A percentile compares a stretch with the other conserved stretches of the same genome.
These are phyloP conservation scores for Fregetta grallaria DNA, from an alignment of 2,113 vertebrate genomes.

Conservation along the genomic window DNA sequence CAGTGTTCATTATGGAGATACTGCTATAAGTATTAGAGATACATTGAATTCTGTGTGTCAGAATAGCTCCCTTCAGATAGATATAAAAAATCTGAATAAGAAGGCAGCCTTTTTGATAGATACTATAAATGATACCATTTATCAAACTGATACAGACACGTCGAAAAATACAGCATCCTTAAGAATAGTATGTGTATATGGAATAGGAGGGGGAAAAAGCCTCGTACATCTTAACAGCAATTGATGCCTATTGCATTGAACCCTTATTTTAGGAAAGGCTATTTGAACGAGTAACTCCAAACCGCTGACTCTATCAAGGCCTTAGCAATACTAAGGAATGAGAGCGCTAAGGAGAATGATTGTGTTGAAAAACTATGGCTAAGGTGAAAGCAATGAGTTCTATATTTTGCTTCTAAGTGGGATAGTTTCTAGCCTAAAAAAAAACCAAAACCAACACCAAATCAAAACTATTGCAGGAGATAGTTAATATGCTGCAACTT, in stretches of 20 bases:
- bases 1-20: not conserved
- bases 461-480: not conserved
- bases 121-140: not conserved
- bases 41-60: not conserved
- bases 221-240: not conserved
- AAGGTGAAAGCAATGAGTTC: not conserved
- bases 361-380: not conserved
- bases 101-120: not conserved
- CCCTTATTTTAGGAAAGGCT: not conserved
- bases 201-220: not conserved
- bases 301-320: not conserved
- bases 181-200: not conserved
- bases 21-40: not conserved
- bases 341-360: not conserved
- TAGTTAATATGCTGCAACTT: not conserved
- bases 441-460: not conserved
- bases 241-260: not conserved
- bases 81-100: not conserved
- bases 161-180: not conserved
- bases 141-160: not conserved
- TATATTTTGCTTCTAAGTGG: not conserved
- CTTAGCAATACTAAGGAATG: not conserved
- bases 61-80: not conserved
- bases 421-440: not conserved
- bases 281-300: not conserved